Evolutionary conservation across 2,797 vertebrate genomes (phyloP).

Genomic region (Brachymystax lenok): DNA sequence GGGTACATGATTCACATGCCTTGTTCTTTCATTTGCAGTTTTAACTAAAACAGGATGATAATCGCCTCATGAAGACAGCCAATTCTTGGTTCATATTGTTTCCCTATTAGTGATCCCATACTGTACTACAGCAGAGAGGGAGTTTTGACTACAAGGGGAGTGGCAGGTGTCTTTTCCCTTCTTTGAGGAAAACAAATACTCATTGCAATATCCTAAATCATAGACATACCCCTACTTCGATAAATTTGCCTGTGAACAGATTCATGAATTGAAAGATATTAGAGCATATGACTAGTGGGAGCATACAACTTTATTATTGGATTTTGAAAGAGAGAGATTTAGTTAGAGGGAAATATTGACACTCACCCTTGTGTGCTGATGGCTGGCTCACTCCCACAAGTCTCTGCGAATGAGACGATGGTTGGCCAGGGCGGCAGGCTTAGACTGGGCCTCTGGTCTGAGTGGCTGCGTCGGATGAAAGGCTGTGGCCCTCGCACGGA

Average conservation of each 20-base stretch:
- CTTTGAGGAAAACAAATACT: neutral
- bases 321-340: neutral
- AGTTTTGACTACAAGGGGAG: neutral
- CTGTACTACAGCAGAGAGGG: neutral
- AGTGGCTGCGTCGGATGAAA: slow-evolving; percentile 82
- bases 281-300: too few relatives aligned
- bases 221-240: neutral
- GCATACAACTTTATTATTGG: too few relatives aligned
- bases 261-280: too few relatives aligned
- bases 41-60: too few relatives aligned
- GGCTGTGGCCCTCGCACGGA: slow-evolving; percentile 77
- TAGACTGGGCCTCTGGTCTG: slow-evolving; percentile 78
- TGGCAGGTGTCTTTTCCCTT: neutral
- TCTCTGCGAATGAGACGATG: slow-evolving; percentile 69
- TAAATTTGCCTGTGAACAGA: too few relatives aligned
- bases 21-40: too few relatives aligned
- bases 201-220: neutral
- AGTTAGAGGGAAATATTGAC: slow-evolving; percentile 7
- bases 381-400: slow-evolving; percentile 77
- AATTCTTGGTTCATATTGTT: too few relatives aligned
- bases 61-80: too few relatives aligned
- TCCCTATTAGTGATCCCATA: neutral
- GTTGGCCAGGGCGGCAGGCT: slow-evolving; percentile 58
- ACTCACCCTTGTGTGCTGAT: slow-evolving; percentile 84
- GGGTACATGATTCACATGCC: too few relatives aligned